Percentiles rank a stretch among this genome's conserved stretches.
Conservation (phyloP, 2,797 vertebrate genomes). For the Pogoniulus pusillus region DNA sequence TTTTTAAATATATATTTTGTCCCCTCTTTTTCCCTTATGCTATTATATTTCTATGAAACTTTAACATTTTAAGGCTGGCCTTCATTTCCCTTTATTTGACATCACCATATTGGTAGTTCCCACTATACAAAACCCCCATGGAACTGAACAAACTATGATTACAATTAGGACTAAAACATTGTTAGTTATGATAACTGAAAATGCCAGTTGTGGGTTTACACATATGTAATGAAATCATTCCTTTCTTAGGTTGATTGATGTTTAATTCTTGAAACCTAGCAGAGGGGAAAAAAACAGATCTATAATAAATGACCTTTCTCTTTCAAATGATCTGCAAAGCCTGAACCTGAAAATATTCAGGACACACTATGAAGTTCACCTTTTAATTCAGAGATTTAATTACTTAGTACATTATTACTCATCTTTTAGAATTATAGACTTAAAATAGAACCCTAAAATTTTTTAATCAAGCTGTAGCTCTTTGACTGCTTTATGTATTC, state of each 20-base stretch:
- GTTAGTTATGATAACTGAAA: not conserved
- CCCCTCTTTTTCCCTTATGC: not conserved
- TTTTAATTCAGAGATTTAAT: conserved; percentile 39
- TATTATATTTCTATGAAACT: not conserved
- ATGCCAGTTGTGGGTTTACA: not conserved
- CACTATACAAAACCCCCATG: not conserved
- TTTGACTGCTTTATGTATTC: not conserved
- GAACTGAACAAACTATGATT: not conserved
- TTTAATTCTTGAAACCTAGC: not conserved
- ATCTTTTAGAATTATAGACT: not conserved
- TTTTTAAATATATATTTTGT: not conserved
- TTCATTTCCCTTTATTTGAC: not conserved
- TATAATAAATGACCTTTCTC: not conserved
- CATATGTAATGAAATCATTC: not conserved
- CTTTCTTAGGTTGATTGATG: not conserved
- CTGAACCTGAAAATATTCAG: not conserved
- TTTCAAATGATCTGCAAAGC: not conserved
- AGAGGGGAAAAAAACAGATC: not conserved
- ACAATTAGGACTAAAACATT: not conserved
- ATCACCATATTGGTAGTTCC: not conserved
- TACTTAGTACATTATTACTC: conserved; percentile 3
- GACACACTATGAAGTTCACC: not conserved
- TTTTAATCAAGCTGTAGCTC: not conserved
- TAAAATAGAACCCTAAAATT: not conserved
- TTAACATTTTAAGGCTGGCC: not conserved